Base-by-base conservation (phyloP, 2,888 invertebrate genomes). In the Eupithecia centaureata region DNA sequence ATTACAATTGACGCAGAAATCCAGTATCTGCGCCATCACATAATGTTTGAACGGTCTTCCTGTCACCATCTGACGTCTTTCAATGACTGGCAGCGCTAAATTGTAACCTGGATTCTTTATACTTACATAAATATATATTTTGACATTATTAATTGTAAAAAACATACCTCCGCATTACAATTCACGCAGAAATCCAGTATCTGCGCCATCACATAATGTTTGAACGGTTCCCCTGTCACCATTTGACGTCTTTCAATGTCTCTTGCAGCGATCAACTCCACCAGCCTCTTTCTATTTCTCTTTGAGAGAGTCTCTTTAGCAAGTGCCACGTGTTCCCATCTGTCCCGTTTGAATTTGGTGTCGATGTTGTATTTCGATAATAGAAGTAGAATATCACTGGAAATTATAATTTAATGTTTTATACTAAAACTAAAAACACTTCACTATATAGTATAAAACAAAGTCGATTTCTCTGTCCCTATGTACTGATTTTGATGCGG, bases 321-420 rank as follows among this genome's bases (percentile, higher is more conserved):
- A 27, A 25, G 0, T 7, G 52, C 15, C 22, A 60, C n/a, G 10
- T 28, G 13, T 1, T 18, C 12, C 69, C 69, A 69, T 5, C 51
- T 5, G 1, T 54, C 38, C 1, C 15, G 28, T 35, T 47, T 60
- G 22, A 61, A 1, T 8, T 61, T 33, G 0, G 15, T 15, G 0
- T 52, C 28, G 3, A 60, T 28, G 56, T 63, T 47, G 5, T 56
- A 12, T 2, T 60, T 63, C 32, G 62, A 63, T 2, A 65, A 3
- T 1, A 63, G 13, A 10, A 69, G 56, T 4, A 63, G 60, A 13
- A 69, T 25, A 12, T 63, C 65, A 22, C 69, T 69, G 60, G 35
- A 62, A 59, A n/a, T 30, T n/a, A 42, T n/a, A n/a, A n/a, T n/a
- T n/a, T n/a, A n/a, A n/a, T n/a, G n/a, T n/a, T n/a, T n/a, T n/a